These are phyloP conservation scores for Emys orbicularis DNA, from an alignment of 2,797 vertebrate genomes.

Conservation along the genomic window DNA sequence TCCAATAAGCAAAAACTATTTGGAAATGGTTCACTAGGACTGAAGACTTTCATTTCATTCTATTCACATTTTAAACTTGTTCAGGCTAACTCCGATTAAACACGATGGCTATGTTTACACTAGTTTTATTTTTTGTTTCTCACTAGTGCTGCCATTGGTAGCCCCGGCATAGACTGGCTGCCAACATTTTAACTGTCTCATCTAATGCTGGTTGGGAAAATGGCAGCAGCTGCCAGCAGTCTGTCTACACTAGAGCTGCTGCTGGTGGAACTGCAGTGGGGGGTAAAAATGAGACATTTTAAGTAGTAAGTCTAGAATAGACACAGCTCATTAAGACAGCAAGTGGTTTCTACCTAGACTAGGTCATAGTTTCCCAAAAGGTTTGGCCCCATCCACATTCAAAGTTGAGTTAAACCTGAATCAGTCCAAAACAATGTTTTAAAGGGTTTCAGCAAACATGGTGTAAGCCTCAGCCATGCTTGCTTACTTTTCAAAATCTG, in stretches of 20 bases:
- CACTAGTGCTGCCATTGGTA: too few species aligned
- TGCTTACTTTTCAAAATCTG: background rate
- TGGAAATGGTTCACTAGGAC: background rate
- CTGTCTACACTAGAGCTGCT: background rate
- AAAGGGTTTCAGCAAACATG: background rate
- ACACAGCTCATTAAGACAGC: background rate
- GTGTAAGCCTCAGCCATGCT: background rate
- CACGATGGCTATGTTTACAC: background rate
- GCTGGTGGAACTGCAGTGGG: background rate
- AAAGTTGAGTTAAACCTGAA: background rate
- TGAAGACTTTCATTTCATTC: background rate
- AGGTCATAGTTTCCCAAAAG: background rate
- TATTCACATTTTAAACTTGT: too few species aligned
- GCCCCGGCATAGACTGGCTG: too few species aligned
- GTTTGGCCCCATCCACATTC: too few species aligned
- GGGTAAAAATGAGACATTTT: background rate
- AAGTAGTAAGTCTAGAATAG: background rate
- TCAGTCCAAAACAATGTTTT: background rate
- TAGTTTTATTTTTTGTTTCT: too few species aligned
- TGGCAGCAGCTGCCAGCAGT: background rate
- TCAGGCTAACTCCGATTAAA: background rate
- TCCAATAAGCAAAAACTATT: background rate
- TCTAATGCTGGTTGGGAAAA: background rate
- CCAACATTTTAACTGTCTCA: background rate
- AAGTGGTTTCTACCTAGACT: background rate